phyloP scores from a whole-genome alignment of 2,888 invertebrate genomes.

The Escarpia spicata region DNA sequence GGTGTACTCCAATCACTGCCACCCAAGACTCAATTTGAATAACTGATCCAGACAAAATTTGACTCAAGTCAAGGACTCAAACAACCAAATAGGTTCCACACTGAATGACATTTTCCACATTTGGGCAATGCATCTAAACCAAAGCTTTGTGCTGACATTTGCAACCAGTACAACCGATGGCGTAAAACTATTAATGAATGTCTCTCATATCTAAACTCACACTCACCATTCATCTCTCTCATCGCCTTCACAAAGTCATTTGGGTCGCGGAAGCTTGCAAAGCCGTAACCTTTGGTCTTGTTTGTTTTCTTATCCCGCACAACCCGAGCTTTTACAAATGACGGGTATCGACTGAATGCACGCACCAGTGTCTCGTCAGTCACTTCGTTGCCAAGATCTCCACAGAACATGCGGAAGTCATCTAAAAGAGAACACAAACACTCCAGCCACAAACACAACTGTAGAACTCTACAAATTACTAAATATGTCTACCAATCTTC shows the following conservation, averaged over 20 bases:
- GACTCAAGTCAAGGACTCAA: background rate
- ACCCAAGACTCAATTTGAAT: no score
- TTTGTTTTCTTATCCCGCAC: slow-evolving; percentile 95
- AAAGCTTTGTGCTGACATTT: no score
- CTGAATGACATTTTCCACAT: no score
- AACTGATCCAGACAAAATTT: background rate
- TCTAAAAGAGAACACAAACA: slow-evolving; percentile 69
- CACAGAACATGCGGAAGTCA: slow-evolving; percentile 98
- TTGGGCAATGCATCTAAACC: no score
- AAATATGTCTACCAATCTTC: no score
- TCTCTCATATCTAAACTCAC: background rate
- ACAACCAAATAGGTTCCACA: background rate
- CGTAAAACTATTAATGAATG: background rate
- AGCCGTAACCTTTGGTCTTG: slow-evolving; percentile 98
- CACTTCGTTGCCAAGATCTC: slow-evolving; percentile 99
- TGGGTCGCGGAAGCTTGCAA: slow-evolving; percentile 97
- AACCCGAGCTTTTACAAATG: slow-evolving; percentile 94
- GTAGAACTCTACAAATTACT: background rate
- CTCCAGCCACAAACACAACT: background rate
- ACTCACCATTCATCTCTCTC: slow-evolving; percentile 98
- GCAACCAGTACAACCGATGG: no score
- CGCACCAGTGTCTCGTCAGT: slow-evolving; percentile 96
- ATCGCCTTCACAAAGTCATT: slow-evolving; percentile 97
- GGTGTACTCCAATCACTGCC: no score
- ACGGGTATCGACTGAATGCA: slow-evolving; percentile 87